Conservation (phyloP, 2,797 vertebrate species). For the Sphenodon punctatus region DNA sequence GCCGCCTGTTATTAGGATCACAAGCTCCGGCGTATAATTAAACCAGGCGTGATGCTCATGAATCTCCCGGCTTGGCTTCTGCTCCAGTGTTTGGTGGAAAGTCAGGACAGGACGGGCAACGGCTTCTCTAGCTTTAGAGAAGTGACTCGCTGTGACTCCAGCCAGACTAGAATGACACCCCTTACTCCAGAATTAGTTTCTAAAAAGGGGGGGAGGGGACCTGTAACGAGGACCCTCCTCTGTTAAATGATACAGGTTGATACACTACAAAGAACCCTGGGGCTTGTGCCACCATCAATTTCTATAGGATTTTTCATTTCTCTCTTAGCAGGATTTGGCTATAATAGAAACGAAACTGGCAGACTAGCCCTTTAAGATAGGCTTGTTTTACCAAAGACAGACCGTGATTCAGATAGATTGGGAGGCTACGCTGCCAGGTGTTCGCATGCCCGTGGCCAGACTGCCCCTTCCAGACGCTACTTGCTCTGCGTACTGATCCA, state of each 20-base stretch:
- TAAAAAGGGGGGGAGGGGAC: background rate
- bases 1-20: slow-evolving; percentile 13
- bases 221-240: background rate
- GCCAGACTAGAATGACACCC: too few species aligned
- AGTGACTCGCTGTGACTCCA: too few species aligned
- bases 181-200: too few species aligned
- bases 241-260: background rate
- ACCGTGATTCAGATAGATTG: too few species aligned
- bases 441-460: too few species aligned
- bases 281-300: background rate
- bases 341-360: background rate
- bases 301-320: background rate
- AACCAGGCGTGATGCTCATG: background rate
- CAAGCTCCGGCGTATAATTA: background rate
- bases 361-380: background rate
- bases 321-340: background rate
- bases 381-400: background rate
- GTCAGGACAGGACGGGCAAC: background rate
- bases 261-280: background rate
- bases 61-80: background rate
- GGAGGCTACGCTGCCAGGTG: too few species aligned
- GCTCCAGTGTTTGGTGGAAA: background rate
- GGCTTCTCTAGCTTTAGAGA: too few species aligned
- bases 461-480: too few species aligned
- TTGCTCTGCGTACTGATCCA: too few species aligned